These are phyloP conservation scores for Mnemiopsis leidyi DNA, from an alignment of 37 sponge, comb jelly and placozoan genomes.

Conservation along the genomic window DNA sequence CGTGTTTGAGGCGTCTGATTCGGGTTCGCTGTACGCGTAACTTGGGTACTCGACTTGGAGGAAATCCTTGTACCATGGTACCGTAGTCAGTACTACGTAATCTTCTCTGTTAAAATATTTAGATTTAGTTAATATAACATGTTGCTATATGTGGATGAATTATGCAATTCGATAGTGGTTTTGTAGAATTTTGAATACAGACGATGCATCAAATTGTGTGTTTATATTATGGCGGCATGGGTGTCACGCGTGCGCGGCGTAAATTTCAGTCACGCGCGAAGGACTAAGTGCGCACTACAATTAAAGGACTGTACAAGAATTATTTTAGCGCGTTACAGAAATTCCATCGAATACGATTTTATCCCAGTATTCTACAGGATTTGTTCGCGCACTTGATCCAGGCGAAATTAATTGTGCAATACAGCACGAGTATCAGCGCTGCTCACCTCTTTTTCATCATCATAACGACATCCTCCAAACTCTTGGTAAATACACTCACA, in stretches of 20 bases:
- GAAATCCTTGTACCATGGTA: conserved; percentile 7
- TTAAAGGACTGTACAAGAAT: not conserved
- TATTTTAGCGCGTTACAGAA: not conserved
- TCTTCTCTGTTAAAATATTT: not conserved
- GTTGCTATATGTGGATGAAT: not conserved
- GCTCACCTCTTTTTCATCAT: conserved; percentile 15
- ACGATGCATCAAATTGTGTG: not conserved
- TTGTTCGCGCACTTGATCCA: not conserved
- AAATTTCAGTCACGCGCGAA: not conserved
- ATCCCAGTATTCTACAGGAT: too few relatives aligned
- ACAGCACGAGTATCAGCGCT: not conserved
- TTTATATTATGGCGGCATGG: not conserved
- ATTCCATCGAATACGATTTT: not conserved
- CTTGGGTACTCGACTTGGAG: conserved; percentile 11
- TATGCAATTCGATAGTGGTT: not conserved
- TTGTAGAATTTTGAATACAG: too few relatives aligned
- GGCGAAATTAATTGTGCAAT: not conserved
- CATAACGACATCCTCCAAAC: not conserved
- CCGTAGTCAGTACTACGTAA: not conserved
- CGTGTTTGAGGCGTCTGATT: not conserved
- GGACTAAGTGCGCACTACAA: conserved; percentile 9
- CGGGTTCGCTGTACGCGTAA: not conserved
- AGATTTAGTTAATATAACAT: too few relatives aligned
- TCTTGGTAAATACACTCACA: not conserved
- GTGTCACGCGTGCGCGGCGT: not conserved